phyloP scores from a whole-genome alignment of 2,888 invertebrate genomes.

The Cryptophagus acutangulus region DNA sequence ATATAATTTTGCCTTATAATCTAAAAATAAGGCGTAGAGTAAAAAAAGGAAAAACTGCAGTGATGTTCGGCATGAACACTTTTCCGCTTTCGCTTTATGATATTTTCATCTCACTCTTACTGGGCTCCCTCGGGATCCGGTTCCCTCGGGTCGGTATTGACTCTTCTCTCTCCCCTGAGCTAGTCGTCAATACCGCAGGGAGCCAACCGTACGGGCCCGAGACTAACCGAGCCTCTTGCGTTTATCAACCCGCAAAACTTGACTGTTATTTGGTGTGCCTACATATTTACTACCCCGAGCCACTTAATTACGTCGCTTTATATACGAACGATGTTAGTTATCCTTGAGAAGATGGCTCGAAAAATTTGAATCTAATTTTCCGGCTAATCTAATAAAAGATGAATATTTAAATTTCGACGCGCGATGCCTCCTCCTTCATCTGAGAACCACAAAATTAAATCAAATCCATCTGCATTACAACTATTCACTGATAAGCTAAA shows the following conservation, averaged over 20 bases:
- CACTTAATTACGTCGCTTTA: slow-evolving; percentile 35
- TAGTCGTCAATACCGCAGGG: slow-evolving; percentile 55
- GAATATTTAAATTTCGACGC: too few species aligned
- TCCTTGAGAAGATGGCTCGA: too few species aligned
- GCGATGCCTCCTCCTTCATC: too few species aligned
- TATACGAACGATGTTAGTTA: too few species aligned
- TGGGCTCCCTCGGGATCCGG: slow-evolving; percentile 36
- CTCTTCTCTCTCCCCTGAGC: slow-evolving; percentile 53
- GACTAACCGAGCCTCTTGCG: slow-evolving; percentile 38
- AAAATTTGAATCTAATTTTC: too few species aligned
- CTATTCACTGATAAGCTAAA: too few species aligned
- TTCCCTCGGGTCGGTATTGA: slow-evolving; percentile 55
- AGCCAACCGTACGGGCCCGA: slow-evolving; percentile 43
- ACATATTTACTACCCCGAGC: slow-evolving; percentile 33
- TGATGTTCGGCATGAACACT: slow-evolving; percentile 9
- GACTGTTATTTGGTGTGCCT: slow-evolving; percentile 40
- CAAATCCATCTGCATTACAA: too few species aligned
- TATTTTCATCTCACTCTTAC: slow-evolving; percentile 15
- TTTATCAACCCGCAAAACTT: slow-evolving; percentile 41
- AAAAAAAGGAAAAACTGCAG: slow-evolving; percentile 7
- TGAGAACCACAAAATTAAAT: too few species aligned
- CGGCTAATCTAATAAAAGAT: too few species aligned
- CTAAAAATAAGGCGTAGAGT: too few species aligned
- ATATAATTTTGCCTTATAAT: too few species aligned
- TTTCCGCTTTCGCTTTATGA: slow-evolving; percentile 15